Evolutionary conservation across 2,113 vertebrate species (phyloP).

Genomic region (Calypte anna): DNA sequence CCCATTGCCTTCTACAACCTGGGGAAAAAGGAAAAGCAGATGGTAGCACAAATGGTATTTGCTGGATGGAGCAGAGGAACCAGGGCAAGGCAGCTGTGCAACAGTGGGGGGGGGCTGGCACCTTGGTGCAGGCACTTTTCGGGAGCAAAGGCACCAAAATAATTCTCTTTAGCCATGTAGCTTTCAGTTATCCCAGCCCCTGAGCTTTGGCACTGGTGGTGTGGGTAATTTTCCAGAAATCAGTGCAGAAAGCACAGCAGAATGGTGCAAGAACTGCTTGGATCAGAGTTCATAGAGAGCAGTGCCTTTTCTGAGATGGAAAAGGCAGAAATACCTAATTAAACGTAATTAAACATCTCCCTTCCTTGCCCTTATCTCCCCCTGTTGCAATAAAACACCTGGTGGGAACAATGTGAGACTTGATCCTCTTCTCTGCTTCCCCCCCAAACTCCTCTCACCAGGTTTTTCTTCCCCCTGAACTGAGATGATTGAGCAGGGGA

Average conservation of each 20-base stretch:
- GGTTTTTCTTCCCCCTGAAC: neutral
- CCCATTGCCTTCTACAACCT: conserved; percentile 91
- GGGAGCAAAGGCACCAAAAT: neutral
- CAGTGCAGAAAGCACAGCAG: neutral
- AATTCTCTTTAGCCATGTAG: rapidly evolving
- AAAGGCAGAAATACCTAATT: neutral
- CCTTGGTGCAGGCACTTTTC: rapidly evolving
- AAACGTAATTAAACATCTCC: neutral
- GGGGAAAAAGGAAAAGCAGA: conserved; percentile 13
- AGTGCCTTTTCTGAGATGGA: neutral
- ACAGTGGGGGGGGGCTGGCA: neutral
- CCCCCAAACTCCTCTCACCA: neutral
- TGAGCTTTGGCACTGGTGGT: neutral
- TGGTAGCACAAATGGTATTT: rapidly evolving
- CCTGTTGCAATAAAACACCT: neutral
- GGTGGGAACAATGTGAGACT: neutral
- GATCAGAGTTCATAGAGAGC: neutral
- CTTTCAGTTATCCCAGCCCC: neutral
- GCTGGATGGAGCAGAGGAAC: neutral
- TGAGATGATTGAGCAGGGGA: neutral
- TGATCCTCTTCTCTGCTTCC: neutral
- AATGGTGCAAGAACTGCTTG: rapidly evolving
- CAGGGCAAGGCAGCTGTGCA: neutral
- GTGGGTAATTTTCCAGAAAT: neutral
- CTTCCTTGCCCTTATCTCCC: neutral